A percentile compares a stretch with the other conserved stretches of the same genome.
Conservation (phyloP, 2,797 vertebrate species). For the Rhinichthys osculus region DNA sequence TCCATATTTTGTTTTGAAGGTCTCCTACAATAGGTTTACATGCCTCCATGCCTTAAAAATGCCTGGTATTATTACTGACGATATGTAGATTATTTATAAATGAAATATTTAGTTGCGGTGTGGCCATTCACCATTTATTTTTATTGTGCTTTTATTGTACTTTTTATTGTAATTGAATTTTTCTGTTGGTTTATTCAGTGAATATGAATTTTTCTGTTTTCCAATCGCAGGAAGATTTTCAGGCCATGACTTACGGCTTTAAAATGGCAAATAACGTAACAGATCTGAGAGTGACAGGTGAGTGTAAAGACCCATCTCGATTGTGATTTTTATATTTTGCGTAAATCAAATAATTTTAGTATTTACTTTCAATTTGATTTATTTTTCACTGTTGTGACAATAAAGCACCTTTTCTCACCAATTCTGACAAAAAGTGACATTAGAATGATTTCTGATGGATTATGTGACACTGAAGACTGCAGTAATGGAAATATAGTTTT, state of each 20-base stretch:
- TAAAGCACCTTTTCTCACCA: not conserved
- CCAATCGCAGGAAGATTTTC: conserved; percentile 91
- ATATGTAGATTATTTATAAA: not conserved
- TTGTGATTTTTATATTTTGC: not conserved
- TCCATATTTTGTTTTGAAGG: not conserved
- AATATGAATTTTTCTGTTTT: not conserved
- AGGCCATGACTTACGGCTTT: conserved; percentile 99
- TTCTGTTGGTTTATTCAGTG: not conserved
- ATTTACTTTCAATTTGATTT: not conserved
- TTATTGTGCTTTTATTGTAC: not conserved
- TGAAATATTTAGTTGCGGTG: not conserved
- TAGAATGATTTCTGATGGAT: not conserved
- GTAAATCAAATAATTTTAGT: too few species aligned
- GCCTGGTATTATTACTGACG: not conserved
- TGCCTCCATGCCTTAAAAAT: not conserved
- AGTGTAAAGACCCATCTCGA: not conserved
- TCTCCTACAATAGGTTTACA: not conserved
- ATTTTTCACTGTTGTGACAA: not conserved
- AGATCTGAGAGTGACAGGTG: conserved; percentile 98
- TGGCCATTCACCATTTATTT: not conserved
- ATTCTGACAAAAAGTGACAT: not conserved
- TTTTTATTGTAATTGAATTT: not conserved
- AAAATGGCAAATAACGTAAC: conserved; percentile 99
- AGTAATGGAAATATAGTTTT: not conserved
- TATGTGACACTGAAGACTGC: not conserved